phyloP scores from a whole-genome alignment of 2,888 invertebrate species.

The Archips crataeganus region DNA sequence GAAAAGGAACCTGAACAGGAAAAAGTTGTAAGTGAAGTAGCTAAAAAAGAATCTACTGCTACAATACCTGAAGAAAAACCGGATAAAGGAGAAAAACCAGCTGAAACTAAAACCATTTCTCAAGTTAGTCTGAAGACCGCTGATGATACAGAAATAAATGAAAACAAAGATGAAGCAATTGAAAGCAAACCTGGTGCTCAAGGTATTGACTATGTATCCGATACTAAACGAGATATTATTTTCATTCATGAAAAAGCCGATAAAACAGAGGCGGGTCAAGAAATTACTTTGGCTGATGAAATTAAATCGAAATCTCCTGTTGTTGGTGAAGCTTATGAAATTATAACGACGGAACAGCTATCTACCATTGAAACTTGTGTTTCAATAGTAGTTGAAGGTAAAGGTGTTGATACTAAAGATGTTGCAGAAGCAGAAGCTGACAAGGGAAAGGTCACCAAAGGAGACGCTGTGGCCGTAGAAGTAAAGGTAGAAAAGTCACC shows the following conservation, averaged over 20 bases:
- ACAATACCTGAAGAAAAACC: background rate
- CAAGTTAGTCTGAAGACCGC: background rate
- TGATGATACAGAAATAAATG: background rate
- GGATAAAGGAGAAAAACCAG: background rate
- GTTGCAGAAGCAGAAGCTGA: conserved; percentile 26
- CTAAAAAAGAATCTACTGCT: background rate
- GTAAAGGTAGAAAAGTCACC: background rate
- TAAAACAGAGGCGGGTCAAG: background rate
- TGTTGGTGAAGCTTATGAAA: conserved; percentile 34
- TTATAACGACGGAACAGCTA: conserved; percentile 37
- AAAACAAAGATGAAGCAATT: background rate
- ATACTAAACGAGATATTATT: background rate
- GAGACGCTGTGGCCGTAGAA: background rate
- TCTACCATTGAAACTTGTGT: conserved; percentile 36
- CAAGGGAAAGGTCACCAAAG: background rate
- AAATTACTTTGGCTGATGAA: background rate
- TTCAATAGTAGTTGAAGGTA: conserved; percentile 33
- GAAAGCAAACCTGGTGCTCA: background rate
- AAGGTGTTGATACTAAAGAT: conserved; percentile 21
- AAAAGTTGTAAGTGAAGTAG: too few relatives aligned
- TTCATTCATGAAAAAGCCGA: background rate
- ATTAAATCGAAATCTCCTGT: conserved; percentile 9
- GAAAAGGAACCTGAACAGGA: too few relatives aligned
- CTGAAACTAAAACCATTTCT: background rate
- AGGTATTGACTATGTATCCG: background rate